Evolutionary conservation across 2,888 invertebrate genomes (phyloP), one percentile per base, ranked within the genome.

Genomic region (Ophraella communa): DNA sequence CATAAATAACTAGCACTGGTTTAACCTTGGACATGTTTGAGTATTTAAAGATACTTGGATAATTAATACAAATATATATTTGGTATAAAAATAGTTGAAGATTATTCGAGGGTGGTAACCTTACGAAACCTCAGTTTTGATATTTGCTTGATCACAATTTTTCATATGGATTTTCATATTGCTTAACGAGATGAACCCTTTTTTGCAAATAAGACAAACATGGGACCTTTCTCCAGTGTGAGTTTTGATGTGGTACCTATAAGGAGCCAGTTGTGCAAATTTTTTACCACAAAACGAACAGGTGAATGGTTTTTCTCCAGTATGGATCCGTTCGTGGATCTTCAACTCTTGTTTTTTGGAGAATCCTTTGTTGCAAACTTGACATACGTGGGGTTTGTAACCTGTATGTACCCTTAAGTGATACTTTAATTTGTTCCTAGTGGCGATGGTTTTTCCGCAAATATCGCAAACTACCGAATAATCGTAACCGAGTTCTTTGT

Each of bases 281-380:
- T 69, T 70, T 54, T 76, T 76, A 1, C 73, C 75, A 55, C 77
- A 77, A 65, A 72, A 72, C 45, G 73, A 71, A 51, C 78, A 78
- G 1, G 85, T 80, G 55, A 86, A 67, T 2, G 70, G 69, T 39
- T 67, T 71, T 35, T 71, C 67, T 1, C 69, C 69, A 1, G 70
- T 69, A 35, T 72, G 72, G 4, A 69, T 64, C 23, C 69, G 35
- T 51, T 66, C 54, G 64, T 72, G 72, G n/a, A 65, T 78, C 24
- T 85, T 85, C 70, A 87, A 79, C 79, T 87, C 71, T 51, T 74
- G 73, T 30, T 71, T 73, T 35, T 74, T 76, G 1, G 75, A 74
- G 30, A 78, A 76, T 14, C 74, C 71, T 60, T 78, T 78, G 1
- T 78, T 78, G 35, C 80, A 80, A 18, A 74, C 69, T 44, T 79